Evolutionary conservation across 2,797 vertebrate genomes (phyloP), one percentile per base, ranked within the genome.

Genomic region (Pitangus sulphuratus): DNA sequence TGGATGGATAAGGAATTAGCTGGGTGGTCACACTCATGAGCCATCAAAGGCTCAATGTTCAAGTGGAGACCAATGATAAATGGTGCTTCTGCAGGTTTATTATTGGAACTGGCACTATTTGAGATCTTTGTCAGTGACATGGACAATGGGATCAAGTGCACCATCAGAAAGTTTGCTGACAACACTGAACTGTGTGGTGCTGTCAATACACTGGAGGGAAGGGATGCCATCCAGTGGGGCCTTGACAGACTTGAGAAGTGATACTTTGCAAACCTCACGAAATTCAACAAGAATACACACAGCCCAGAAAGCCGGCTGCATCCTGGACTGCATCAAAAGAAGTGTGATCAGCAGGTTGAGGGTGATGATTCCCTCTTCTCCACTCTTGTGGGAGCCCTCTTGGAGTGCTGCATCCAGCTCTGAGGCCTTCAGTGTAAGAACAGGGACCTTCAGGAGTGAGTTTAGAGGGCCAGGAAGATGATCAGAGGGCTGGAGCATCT

Each of bases 231-330:
- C 7, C 26, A 56, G 17, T 21, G 56, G 30, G 9, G 48, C 40
- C 31, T 40, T 12, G 30, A 40, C 48, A 64, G 20, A 25, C 11
- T 69, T 37, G 33, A 60, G 26, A 48, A 15, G 9, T 42, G 42
- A 5, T 4, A 8, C 42, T 35, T 9, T 62, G 30, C 0, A 1
- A 40, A 42, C 2, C 9, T 42, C 17, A 7, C 40, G 22, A 15
- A 56, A 26, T 11, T 70, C 58, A 48, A 57, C 26, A 50, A 35
- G 6, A 31, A 31, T 9, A 8, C 31, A 64, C 4, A 31, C 4
- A 22, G 2, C 8, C 18, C 31, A 24, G 50, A 79, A 87, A 71
- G 7, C 1, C 5, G 28, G 5, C 25, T 42, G 26, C 24, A 35
- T 50, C 9, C 35, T 19, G 37, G 10, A 19, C 3, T n/a, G 18